Conservation (phyloP, 1,140 invertebrate species). For the Cheumatopsyche charites region DNA sequence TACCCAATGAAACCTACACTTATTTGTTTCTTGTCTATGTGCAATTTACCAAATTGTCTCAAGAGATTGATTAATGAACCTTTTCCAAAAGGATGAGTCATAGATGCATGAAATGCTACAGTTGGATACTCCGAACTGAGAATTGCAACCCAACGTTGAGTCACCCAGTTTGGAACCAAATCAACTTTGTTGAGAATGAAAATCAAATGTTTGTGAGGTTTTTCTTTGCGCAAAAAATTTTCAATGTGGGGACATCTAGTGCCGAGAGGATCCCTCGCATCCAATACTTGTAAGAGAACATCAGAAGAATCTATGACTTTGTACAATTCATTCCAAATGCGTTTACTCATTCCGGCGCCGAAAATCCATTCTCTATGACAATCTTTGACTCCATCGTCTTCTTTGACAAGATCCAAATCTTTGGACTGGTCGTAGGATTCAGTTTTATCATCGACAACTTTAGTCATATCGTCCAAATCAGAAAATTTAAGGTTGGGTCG, state of each 20-base stretch:
- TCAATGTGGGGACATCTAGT: constrained; percentile 94
- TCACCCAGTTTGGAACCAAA: constrained; percentile 96
- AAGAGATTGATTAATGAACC: constrained; percentile 96
- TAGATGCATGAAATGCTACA: constrained; percentile 96
- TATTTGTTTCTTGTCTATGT: constrained; percentile 96
- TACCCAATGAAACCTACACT: constrained; percentile 99
- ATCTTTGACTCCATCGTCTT: constrained; percentile 81
- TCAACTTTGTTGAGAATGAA: constrained; percentile 96
- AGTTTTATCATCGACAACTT: constrained; percentile 70
- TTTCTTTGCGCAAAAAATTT: constrained; percentile 87
- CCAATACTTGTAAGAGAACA: constrained; percentile 92
- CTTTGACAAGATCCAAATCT: constrained; percentile 82
- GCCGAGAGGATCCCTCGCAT: constrained; percentile 94
- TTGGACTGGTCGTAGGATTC: constrained; percentile 80
- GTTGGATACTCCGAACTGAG: constrained; percentile 96
- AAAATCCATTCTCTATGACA: constrained; percentile 84
- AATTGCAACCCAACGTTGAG: constrained; percentile 93
- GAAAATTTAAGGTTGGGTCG: constrained; percentile 81
- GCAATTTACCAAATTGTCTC: constrained; percentile 95
- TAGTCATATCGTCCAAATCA: constrained; percentile 74
- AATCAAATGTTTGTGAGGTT: constrained; percentile 93
- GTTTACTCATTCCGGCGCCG: constrained; percentile 91
- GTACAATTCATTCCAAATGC: constrained; percentile 99
- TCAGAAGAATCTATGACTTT: constrained; percentile 99
- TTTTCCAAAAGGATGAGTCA: constrained; percentile 99